Evolutionary conservation across 2,888 invertebrate genomes (phyloP).

Genomic region (Rhagium mordax): DNA sequence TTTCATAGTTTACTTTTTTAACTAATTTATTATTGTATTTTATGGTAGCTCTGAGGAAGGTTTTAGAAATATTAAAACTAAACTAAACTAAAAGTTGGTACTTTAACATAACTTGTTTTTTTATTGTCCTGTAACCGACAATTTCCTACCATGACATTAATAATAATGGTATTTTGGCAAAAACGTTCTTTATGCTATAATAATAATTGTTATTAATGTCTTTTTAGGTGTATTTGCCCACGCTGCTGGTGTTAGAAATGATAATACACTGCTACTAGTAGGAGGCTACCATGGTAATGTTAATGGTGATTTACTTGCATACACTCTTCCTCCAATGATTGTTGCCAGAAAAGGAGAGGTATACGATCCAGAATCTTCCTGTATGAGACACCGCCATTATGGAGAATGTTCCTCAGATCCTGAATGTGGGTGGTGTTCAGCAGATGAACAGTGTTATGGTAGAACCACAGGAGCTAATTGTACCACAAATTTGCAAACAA

Average conservation of each 20-base stretch:
- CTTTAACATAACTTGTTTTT: too few species aligned
- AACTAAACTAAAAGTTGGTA: too few species aligned
- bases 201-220: neutral
- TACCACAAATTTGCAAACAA: constrained; percentile 91
- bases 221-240: constrained; percentile 85
- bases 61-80: too few species aligned
- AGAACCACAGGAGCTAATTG: constrained; percentile 90
- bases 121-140: too few species aligned
- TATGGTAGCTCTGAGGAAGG: too few species aligned
- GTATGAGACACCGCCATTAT: constrained; percentile 81
- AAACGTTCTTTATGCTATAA: too few species aligned
- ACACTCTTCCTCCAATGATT: constrained; percentile 88
- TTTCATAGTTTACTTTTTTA: too few species aligned
- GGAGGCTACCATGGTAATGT: constrained; percentile 96
- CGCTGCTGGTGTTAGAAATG: constrained; percentile 85
- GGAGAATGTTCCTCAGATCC: constrained; percentile 91
- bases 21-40: too few species aligned
- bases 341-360: constrained; percentile 77
- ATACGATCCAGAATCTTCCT: constrained; percentile 84
- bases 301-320: constrained; percentile 89
- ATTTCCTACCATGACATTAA: too few species aligned
- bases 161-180: too few species aligned
- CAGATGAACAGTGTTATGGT: constrained; percentile 81
- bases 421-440: constrained; percentile 94
- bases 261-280: constrained; percentile 86